Conservation (phyloP, 2,888 invertebrate species). For the Dyspetes luteomarginatus region DNA sequence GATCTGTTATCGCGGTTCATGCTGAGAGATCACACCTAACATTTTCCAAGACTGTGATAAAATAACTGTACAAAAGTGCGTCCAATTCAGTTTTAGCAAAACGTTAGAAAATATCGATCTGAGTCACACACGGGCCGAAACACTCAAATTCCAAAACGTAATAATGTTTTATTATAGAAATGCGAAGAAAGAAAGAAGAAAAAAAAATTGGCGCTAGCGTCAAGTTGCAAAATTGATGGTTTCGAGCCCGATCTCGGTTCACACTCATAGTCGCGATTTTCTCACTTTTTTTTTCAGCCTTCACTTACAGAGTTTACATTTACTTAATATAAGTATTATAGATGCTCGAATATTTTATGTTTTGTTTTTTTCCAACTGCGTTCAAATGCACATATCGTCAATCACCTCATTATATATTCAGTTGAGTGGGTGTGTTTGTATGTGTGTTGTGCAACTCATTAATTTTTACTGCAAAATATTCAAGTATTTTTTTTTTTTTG, state of each 20-base stretch:
- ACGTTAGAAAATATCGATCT: conserved; percentile 39
- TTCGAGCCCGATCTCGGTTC: conserved; percentile 14
- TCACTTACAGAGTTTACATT: conserved; percentile 36
- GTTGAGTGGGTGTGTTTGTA: too few species aligned
- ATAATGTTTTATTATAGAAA: too few species aligned
- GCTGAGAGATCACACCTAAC: conserved; percentile 68
- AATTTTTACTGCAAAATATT: conserved; percentile 37
- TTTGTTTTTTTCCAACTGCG: too few species aligned
- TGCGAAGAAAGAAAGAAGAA: too few species aligned
- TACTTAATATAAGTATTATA: conserved; percentile 55
- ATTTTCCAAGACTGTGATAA: conserved; percentile 77
- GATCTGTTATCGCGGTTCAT: conserved; percentile 65
- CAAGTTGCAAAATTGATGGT: conserved; percentile 22
- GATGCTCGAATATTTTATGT: conserved; percentile 26
- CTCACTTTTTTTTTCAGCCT: conserved; percentile 21
- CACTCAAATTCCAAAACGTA: background rate
- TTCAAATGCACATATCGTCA: conserved; percentile 36
- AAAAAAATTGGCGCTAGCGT: conserved; percentile 24
- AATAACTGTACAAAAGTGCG: conserved; percentile 64
- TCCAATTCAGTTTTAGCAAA: conserved; percentile 51
- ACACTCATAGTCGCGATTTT: conserved; percentile 31
- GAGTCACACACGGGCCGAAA: background rate
- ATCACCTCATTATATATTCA: conserved; percentile 43
- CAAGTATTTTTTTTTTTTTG: conserved; percentile 37
- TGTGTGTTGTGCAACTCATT: conserved; percentile 45